phyloP scores from a whole-genome alignment of 2,888 invertebrate genomes.

The Plebejus melissa region DNA sequence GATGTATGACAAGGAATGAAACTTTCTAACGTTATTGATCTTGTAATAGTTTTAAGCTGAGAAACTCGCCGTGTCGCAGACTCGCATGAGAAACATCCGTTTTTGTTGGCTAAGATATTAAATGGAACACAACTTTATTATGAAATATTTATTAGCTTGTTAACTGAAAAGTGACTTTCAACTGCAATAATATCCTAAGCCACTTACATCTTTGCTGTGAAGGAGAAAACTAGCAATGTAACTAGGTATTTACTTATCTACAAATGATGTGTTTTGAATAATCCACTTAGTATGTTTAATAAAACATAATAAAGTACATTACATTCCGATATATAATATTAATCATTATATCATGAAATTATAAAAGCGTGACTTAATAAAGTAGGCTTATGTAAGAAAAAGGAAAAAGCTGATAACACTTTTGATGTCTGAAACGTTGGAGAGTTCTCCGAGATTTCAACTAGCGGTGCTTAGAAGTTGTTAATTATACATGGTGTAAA shows the following conservation, averaged over 20 bases:
- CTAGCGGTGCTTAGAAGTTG: conserved; percentile 26
- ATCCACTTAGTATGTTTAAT: background rate
- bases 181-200: background rate
- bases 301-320: background rate
- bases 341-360: conserved; percentile 20
- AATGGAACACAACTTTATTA: background rate
- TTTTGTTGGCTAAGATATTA: background rate
- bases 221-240: background rate
- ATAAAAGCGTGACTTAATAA: conserved; percentile 22
- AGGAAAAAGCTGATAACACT: conserved; percentile 11
- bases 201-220: background rate
- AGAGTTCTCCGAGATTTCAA: conserved; percentile 14
- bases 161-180: background rate
- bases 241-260: background rate
- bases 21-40: conserved; percentile 63
- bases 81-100: background rate
- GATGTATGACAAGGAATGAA: conserved; percentile 52
- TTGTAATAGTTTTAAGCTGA: conserved; percentile 34
- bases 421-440: conserved; percentile 7
- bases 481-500: conserved; percentile 33
- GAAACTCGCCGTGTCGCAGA: conserved; percentile 3
- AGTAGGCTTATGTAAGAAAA: conserved; percentile 20
- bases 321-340: conserved; percentile 9
- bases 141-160: background rate
- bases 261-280: conserved; percentile 2